Evolutionary conservation across 2,888 invertebrate species (phyloP), one percentile per base, ranked within the genome.

Genomic region (Apotomis betuletana): DNA sequence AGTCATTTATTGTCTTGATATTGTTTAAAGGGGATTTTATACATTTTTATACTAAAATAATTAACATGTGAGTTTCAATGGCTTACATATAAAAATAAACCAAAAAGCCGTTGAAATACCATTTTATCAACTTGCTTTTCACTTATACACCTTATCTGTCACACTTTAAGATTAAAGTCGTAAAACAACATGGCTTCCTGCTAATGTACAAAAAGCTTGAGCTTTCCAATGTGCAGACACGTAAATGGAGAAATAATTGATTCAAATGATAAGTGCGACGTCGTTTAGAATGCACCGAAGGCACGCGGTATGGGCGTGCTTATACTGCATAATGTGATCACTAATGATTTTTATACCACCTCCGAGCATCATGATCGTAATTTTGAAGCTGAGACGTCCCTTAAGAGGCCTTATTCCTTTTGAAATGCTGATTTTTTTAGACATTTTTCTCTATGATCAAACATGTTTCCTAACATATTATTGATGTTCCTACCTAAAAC

Each of bases 181-280:
- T 15, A 13, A 8, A 52, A 52, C 38, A 51, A 13, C 6, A 5
- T 27, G 15, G 1, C 12, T 36, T 52, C 5, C 41, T 59, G 38
- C 52, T 52, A 59, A 49, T 51, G 27, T 13, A 54, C 15, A 41
- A 60, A 67, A 59, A 52, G 41, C 49, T 67, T 12, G 0, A 69
- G 36, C 60, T 61, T 51, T 61, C 44, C 64, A 69, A 58, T 79
- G 78, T 76, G 78, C 81, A 77, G 77, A 80, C 77, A 77, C 75
- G 80, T 82, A 83, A 83, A 84, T 84, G 81, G 80, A 78, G 76
- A 84, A 84, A 85, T 90, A 90, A 90, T 90, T 90, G 89, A 87
- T 89, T 88, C 84, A 87, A 87, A 87, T 88, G 87, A 88, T 84
- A 82, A 87, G 83, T 80, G 75, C 82, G 82, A 77, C 74, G 77